phyloP scores from a whole-genome alignment of 2,113 vertebrate genomes.

The Phycodurus eques region DNA sequence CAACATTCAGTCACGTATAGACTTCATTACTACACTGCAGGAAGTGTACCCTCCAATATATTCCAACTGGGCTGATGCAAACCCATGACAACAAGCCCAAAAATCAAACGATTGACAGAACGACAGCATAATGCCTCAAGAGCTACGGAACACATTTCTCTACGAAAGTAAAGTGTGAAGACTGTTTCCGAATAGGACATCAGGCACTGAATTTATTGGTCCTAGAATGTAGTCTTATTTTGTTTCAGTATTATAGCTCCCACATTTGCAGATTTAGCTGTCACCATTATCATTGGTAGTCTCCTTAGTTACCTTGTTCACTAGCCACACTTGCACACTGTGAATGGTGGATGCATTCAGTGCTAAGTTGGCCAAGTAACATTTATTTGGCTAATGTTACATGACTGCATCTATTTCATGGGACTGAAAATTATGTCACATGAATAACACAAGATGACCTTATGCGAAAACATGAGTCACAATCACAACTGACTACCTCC shows the following conservation, averaged over 20 bases:
- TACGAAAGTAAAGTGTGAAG: not conserved
- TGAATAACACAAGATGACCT: not conserved
- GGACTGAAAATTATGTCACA: slow-evolving; percentile 8
- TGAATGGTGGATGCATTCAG: not conserved
- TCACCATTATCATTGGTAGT: not conserved
- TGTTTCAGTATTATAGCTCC: not conserved
- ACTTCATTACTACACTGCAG: not conserved
- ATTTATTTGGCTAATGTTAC: not conserved
- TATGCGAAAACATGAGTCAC: not conserved
- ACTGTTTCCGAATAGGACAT: not conserved
- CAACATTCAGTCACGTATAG: not conserved
- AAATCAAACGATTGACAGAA: not conserved
- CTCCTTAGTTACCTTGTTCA: not conserved
- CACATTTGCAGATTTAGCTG: not conserved
- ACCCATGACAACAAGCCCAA: not conserved
- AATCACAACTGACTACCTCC: not conserved
- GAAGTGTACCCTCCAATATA: not conserved
- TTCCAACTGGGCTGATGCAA: not conserved
- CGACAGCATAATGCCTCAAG: not conserved
- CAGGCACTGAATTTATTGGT: not conserved
- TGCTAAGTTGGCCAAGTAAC: not conserved
- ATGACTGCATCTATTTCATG: slow-evolving; percentile 3
- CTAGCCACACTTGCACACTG: not conserved
- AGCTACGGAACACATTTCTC: not conserved
- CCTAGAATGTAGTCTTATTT: not conserved